Evolutionary conservation across 2,888 invertebrate genomes (phyloP).

Genomic region (Gymnosoma rotundatum): DNA sequence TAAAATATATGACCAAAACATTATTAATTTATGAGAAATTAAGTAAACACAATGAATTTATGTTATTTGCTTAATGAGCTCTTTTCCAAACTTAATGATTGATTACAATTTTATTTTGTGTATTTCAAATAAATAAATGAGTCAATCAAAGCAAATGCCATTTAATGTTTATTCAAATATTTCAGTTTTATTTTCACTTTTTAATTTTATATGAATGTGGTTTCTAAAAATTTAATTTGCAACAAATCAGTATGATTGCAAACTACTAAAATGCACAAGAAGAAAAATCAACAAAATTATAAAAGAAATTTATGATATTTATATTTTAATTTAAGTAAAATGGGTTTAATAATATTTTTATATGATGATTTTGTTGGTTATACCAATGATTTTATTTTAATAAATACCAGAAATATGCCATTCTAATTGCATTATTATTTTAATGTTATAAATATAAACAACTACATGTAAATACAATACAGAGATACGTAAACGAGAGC

Average conservation of each 20-base stretch:
- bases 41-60: constrained; percentile 7
- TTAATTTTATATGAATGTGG: not conserved
- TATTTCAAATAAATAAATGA: not conserved
- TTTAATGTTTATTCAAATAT: constrained; percentile 15
- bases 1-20: too few relatives aligned
- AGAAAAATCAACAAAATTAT: not conserved
- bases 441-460: not conserved
- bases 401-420: constrained; percentile 17
- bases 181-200: constrained; percentile 32
- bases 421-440: constrained; percentile 30
- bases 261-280: not conserved
- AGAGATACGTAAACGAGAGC: not conserved
- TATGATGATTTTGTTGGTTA: constrained; percentile 12
- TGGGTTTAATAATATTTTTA: constrained; percentile 48
- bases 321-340: constrained; percentile 43
- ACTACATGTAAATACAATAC: not conserved
- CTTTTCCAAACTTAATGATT: constrained; percentile 36
- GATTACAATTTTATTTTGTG: constrained; percentile 20
- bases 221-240: constrained; percentile 36
- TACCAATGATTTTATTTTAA: constrained; percentile 6
- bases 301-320: constrained; percentile 52
- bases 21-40: not conserved
- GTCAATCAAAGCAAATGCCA: too few relatives aligned
- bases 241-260: constrained; percentile 20
- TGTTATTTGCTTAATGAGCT: constrained; percentile 5